phyloP scores from a whole-genome alignment of 1,140 invertebrate species.

The Sesamia nonagrioides region DNA sequence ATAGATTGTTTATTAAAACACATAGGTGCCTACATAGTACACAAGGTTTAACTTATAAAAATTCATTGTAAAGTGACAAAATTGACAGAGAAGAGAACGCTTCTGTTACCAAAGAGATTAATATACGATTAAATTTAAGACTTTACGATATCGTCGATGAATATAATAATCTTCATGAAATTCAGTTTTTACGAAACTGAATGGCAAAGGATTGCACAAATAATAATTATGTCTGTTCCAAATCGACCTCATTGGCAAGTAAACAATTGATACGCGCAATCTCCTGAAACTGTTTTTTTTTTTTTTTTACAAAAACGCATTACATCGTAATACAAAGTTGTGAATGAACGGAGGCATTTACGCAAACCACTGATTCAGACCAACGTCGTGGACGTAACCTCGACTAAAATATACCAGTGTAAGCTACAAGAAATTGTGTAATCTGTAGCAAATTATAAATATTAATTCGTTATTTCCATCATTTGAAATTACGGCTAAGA shows the following conservation, averaged over 20 bases:
- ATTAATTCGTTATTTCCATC: constrained; percentile 13
- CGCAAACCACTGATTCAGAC: constrained; percentile 21
- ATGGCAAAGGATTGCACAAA: no score
- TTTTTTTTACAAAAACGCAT: constrained; percentile 5
- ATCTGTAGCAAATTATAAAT: neutral
- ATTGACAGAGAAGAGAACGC: neutral
- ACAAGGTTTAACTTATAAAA: no score
- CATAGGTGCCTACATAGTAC: no score
- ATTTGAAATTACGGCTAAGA: neutral
- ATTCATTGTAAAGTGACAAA: no score
- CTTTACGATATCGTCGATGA: neutral
- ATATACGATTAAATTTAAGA: neutral
- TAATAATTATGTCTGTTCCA: no score
- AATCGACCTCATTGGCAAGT: no score
- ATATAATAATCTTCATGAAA: neutral
- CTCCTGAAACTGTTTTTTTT: neutral
- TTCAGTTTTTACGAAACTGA: neutral
- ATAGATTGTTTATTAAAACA: neutral
- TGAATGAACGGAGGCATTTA: constrained; percentile 42
- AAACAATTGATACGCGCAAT: neutral
- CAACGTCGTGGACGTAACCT: constrained; percentile 20
- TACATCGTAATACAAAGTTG: constrained; percentile 5
- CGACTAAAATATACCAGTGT: neutral
- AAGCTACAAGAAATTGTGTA: constrained; percentile 19
- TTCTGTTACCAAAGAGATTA: neutral